Base-by-base conservation (phyloP, 1,140 invertebrate genomes). In the Drosophila rhopaloa region DNA sequence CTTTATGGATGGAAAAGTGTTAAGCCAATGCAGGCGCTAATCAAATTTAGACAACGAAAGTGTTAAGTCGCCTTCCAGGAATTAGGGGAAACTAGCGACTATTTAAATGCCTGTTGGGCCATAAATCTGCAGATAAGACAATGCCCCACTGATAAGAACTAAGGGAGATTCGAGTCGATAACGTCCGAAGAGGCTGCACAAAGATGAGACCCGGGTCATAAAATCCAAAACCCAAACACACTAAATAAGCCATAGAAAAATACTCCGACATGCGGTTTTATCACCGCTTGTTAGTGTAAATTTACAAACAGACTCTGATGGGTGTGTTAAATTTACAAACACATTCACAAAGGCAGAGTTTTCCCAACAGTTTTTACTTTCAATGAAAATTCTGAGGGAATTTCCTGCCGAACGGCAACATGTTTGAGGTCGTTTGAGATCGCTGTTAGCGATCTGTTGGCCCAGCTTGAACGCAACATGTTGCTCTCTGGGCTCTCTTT, bases 281-380 rank as follows among this genome's bases (percentile, higher is more conserved):
- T 86, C 70, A 38, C 66, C 79, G 83, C 79, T 82, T 86, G 83
- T 86, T 86, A 86, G 67, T 86, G 83, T 88, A 83, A 79, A 88
- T 88, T 86, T 88, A 86, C 83, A 86, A 71, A 79, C 70, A 50
- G 14, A 29, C 8, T 48, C 24, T 7, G n/a, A 48, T 48, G 13
- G 46, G 14, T 27, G 24, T 27, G 10, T 13, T 71, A 79, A 82
- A 88, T 73, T 76, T 79, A 86, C 83, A 81, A 66, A 79, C 61
- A 50, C 50, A 19, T 13, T 9, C 27, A 53, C 13, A 5, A 7
- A 82, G 76, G 66, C 62, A 59, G 56, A 70, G 59, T 59, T 75
- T 73, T 56, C 16, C 60, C 41, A 24, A 10, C 14, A 10, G 65
- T 19, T 88, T 86, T 86, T 86, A 86, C 82, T 86, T 86, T 88